Percentiles rank a stretch among this genome's conserved stretches.
These are phyloP conservation scores for Sus scrofa DNA, from an alignment of 2,113 vertebrate species.

Conservation along the genomic window DNA sequence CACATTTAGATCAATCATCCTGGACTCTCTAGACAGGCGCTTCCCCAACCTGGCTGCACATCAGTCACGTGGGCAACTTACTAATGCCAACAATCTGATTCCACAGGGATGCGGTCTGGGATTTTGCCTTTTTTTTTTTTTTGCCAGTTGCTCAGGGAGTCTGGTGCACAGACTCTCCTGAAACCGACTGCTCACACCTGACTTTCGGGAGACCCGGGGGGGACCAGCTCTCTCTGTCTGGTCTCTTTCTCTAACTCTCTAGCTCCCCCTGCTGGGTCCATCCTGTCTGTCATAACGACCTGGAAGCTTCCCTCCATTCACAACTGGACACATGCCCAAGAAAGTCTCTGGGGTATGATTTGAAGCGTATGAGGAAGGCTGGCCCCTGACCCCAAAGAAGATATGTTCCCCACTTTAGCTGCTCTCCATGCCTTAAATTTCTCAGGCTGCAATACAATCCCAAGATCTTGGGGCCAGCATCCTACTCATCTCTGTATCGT, in stretches of 20 bases:
- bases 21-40: not conserved
- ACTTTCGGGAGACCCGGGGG: not conserved
- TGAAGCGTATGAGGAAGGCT: not conserved
- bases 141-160: not conserved
- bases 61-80: not conserved
- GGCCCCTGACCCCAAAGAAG: not conserved
- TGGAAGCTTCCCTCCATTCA: not conserved
- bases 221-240: fast-evolving
- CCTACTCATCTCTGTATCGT: fast-evolving
- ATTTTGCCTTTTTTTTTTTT: not conserved
- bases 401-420: too few relatives aligned
- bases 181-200: not conserved
- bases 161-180: not conserved
- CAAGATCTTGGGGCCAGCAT: not conserved
- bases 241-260: not conserved
- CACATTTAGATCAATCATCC: not conserved
- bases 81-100: not conserved
- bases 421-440: not conserved
- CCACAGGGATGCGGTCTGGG: not conserved
- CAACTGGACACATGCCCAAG: not conserved
- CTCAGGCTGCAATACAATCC: not conserved
- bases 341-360: not conserved
- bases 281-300: not conserved
- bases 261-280: constrained; percentile 28
- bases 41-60: not conserved